Evolutionary conservation across 2,797 vertebrate species (phyloP), one percentile per base, ranked within the genome.

Genomic region (Apogon hyalosoma): DNA sequence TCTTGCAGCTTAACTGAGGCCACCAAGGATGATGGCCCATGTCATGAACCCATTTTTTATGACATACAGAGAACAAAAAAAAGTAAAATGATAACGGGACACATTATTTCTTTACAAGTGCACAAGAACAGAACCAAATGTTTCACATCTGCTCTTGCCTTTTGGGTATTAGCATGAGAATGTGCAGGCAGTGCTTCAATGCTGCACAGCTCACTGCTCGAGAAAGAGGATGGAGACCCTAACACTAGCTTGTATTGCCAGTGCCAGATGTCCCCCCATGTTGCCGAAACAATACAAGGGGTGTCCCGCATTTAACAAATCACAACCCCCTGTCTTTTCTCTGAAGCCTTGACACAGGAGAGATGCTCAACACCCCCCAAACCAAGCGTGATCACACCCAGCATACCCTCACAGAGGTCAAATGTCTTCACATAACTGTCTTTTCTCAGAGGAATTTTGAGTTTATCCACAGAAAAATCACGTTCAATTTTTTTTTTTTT

Each of bases 41-140:
- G 72, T 90, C 82, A 4, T 31, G 56, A 73, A 79, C 76, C 16
- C 57, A 63, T 67, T 76, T 90, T 86, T 82, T 87, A 89, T 80
- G 88, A 92, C 87, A 87, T 64, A 50, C 33, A 67, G 67, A 64
- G 85, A 84, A 90, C 82, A 90, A 89, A 85, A 77, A 63, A 77
- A 84, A 70, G 56, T 90, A 91, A 90, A 72, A 91, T 83, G 92
- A 92, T 93, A 94, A 92, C 80, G 89, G 94, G 90, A 36, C 85
- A n/a, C 92, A 95, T 95, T 95, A 95, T 93, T 94, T 94, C 95
- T 96, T 96, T 95, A 97, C 96, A 96, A 96, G 95, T 90, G 95
- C 94, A 91, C 94, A 95, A 95, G 95, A 95, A 93, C 91, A 91
- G 93, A 95, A 82, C 93, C 95, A 94, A 97, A 97, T 95, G 96